phyloP scores from a whole-genome alignment of 2,113 vertebrate genomes.

The Lophochroa leadbeateri region DNA sequence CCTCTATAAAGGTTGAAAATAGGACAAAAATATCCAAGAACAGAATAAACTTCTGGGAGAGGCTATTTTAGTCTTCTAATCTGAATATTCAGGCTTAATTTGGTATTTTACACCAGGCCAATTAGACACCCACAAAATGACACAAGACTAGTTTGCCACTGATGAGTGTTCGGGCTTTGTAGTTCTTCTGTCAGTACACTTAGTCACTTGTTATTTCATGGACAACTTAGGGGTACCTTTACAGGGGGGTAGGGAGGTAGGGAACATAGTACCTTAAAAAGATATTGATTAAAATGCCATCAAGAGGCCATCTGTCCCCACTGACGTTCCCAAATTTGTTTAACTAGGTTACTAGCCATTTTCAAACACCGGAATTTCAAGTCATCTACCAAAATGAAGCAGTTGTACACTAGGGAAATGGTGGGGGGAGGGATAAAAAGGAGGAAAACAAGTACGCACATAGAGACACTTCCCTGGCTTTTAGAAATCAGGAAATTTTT shows the following conservation, averaged over 20 bases:
- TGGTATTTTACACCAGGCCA: conserved; percentile 23
- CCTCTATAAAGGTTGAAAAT: conserved; percentile 69
- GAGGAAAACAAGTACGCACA: rapidly evolving
- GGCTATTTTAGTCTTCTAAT: conserved; percentile 42
- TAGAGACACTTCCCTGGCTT: background rate
- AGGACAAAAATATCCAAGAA: conserved; percentile 62
- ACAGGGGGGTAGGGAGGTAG: background rate
- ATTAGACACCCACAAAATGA: conserved; percentile 51
- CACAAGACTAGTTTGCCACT: background rate
- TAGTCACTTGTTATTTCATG: conserved; percentile 14
- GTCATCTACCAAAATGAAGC: background rate
- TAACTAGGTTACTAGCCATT: background rate
- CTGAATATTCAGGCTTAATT: conserved; percentile 39
- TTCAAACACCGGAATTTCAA: background rate
- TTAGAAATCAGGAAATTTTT: background rate
- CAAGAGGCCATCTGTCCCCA: background rate
- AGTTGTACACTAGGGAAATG: background rate
- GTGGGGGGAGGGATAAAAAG: rapidly evolving
- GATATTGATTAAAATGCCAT: background rate
- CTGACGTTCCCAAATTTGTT: background rate
- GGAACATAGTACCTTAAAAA: background rate
- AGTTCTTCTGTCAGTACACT: background rate
- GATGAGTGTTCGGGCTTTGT: background rate
- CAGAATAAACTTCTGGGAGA: conserved; percentile 51
- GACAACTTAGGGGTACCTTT: background rate